Base-by-base conservation (phyloP, 2,797 vertebrate species). In the Denticeps clupeoides region DNA sequence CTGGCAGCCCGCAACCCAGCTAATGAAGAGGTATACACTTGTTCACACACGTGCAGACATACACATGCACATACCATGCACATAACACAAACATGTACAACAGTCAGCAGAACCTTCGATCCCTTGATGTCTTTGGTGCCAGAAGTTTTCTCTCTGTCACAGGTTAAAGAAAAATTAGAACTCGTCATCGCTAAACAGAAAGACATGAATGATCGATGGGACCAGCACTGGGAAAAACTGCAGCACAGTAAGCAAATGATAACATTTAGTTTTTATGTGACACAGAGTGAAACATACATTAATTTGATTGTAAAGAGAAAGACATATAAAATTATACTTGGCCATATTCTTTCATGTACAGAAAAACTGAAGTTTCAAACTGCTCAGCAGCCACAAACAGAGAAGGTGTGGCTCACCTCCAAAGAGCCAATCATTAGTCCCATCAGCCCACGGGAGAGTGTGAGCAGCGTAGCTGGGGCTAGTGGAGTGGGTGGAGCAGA, bases 121-220 rank as follows among this genome's bases (percentile, higher is more conserved):
- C n/a, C n/a, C n/a, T n/a, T n/a, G n/a, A n/a, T n/a, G n/a, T n/a
- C n/a, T n/a, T n/a, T n/a, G n/a, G n/a, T n/a, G n/a, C n/a, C n/a
- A n/a, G n/a, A n/a, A n/a, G n/a, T n/a, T 21, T 19, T 25, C 5
- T 37, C 12, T 43, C 26, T 37, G 3, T 2, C 26, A 10, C 72
- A 97, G 92, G 92, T 96, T 49, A 80, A 84, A 13, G 91, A 93
- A 73, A 91, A 95, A 71, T 64, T 97, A 64, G 83, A 89, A 11
- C 85, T 88, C 63, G 79, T 97, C 49, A 82, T 91, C 69, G 81
- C 82, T 5, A 90, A 90, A 59, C 87, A 91, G 71, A 87, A 77
- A 60, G 89, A 91, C 60, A 83, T 90, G 2, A 74, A 82, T 18
- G 80, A 89, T 37, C 89, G 90, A 70, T 95, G 90, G 90, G 83